Base-by-base conservation (phyloP, 2,113 vertebrate species). In the Jacana jacana region DNA sequence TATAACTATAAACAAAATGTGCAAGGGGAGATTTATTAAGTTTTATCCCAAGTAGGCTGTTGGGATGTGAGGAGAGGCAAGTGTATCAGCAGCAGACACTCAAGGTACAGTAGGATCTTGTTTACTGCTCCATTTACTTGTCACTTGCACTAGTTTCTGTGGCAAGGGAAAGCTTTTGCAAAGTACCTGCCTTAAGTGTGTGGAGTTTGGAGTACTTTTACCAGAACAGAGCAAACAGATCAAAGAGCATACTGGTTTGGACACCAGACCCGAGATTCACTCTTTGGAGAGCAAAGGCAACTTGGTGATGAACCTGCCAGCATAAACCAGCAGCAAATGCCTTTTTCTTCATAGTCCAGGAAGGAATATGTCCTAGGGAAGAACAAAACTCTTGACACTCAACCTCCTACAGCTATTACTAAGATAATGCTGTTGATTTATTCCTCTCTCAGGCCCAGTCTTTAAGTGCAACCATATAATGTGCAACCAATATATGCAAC, bases 111-210 rank as follows among this genome's bases (percentile, higher is more conserved):
- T 2, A 76, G 31, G 24, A 84, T 65, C 17, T 24, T 85, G 16
- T 40, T 85, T 35, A 31, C 19, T 8, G 7, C 44, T 77, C 9
- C 70, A 2, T 0, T 17, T 19, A 65, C 39, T 8, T 85, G 46
- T 57, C 30, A 31, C 11, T 75, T 51, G 14, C 3, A 5, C 10
- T 46, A 4, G 11, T 61, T 72, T 75, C 46, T 46, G 42, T 13
- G 12, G 28, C 1, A 0, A 61, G 13, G 5, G 35, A 76, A 48
- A 85, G 7, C 30, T 69, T 66, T 17, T 61, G 27, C 9, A 16
- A 60, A 49, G 16, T 4, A 28, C 17, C 33, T 8, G 0, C 49
- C 19, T 68, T 57, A 69, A 73, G 61, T 10, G 3, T 0, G 0
- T 10, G 7, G 19, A 48, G 40, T 51, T 79, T 69, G 42, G 17